Evolutionary conservation across 2,113 vertebrate genomes (phyloP).

Genomic region (Pterocles gutturalis): DNA sequence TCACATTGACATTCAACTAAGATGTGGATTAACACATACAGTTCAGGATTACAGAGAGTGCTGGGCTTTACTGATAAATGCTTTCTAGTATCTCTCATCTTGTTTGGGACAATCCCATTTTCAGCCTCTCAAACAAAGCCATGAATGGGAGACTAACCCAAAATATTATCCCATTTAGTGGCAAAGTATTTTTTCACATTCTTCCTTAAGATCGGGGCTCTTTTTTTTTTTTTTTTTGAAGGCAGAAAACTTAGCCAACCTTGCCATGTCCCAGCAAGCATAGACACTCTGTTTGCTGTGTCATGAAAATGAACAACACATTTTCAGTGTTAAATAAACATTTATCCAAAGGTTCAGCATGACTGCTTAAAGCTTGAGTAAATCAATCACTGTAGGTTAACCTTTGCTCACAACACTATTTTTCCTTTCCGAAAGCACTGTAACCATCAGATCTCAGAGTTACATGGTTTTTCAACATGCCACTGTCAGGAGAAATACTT

Average conservation of each 20-base stretch:
- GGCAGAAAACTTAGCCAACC: neutral
- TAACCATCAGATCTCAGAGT: neutral
- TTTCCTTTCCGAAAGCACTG: neutral
- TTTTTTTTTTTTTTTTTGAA: neutral
- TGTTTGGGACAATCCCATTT: neutral
- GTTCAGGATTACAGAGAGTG: neutral
- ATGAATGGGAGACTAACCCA: neutral
- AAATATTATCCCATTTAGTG: neutral
- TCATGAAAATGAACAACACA: constrained; percentile 18
- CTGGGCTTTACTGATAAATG: neutral
- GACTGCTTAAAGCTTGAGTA: constrained; percentile 36
- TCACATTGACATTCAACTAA: neutral
- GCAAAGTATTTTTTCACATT: neutral
- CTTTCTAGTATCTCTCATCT: neutral
- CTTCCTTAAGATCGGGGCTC: neutral
- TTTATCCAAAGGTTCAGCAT: constrained; percentile 3
- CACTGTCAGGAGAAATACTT: constrained; percentile 57
- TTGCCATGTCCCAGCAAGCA: neutral
- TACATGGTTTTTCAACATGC: constrained; percentile 40
- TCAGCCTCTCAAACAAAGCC: neutral
- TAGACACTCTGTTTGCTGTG: constrained; percentile 27
- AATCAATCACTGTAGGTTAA: constrained; percentile 60
- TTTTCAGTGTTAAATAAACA: constrained; percentile 46
- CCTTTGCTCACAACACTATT: neutral
- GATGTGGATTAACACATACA: neutral